These are phyloP conservation scores for Myanophis thanlyinensis DNA, from an alignment of 2,113 vertebrate species.

Conservation along the genomic window DNA sequence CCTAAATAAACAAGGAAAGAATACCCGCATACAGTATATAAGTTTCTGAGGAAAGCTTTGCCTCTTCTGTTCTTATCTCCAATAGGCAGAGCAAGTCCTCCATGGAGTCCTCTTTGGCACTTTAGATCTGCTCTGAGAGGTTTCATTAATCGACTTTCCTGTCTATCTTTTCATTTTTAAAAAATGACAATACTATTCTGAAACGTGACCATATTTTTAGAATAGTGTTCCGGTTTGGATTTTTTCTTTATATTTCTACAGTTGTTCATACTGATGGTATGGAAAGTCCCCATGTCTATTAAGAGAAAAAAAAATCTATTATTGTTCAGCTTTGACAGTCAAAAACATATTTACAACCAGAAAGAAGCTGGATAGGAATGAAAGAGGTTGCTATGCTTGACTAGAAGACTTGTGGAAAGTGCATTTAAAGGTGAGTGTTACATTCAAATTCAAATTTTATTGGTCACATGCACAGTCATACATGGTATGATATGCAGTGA, in stretches of 20 bases:
- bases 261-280: not conserved
- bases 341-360: not conserved
- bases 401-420: not conserved
- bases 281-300: not conserved
- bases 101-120: not conserved
- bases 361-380: not conserved
- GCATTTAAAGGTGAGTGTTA: not conserved
- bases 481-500: too few relatives aligned
- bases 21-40: not conserved
- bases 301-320: not conserved
- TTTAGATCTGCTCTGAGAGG: not conserved
- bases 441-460: too few relatives aligned
- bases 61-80: not conserved
- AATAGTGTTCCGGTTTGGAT: not conserved
- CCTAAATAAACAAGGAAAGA: not conserved
- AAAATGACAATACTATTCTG: not conserved
- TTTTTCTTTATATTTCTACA: not conserved
- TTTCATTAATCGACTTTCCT: not conserved
- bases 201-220: not conserved
- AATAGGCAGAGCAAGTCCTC: not conserved
- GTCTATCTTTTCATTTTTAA: not conserved
- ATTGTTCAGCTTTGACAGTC: not conserved
- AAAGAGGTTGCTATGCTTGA: not conserved
- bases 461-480: too few relatives aligned
- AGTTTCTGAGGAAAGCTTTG: not conserved